phyloP scores from a whole-genome alignment of 2,113 vertebrate species.

The Pseudonaja textilis region DNA sequence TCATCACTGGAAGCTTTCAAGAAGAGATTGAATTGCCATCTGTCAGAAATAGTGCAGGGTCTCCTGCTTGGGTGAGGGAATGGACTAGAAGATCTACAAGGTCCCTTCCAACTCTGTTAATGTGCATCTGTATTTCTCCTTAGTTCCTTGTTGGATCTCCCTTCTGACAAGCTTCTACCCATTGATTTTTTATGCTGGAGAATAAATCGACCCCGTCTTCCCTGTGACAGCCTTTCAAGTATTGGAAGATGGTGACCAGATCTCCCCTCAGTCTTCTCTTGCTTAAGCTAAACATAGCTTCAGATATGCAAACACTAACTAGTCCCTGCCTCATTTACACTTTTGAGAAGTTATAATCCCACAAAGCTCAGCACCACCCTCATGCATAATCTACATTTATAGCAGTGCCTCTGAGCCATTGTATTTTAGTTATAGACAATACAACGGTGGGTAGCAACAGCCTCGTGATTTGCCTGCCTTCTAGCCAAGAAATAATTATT shows the following conservation, averaged over 20 bases:
- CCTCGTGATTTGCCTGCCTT: neutral
- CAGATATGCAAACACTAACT: neutral
- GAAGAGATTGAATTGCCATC: no score
- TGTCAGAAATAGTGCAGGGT: no score
- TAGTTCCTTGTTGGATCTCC: neutral
- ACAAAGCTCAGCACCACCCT: neutral
- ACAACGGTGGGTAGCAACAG: neutral
- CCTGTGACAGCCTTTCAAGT: neutral
- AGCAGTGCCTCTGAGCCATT: neutral
- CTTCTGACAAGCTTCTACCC: neutral
- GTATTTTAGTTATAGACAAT: neutral
- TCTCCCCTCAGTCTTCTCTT: neutral
- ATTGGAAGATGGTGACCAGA: neutral
- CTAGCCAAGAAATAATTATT: neutral
- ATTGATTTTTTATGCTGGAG: neutral
- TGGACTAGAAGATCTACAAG: no score
- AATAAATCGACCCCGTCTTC: neutral
- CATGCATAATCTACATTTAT: neutral
- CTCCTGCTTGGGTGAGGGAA: no score
- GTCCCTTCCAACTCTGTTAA: no score
- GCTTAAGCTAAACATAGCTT: neutral
- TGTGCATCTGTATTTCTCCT: neutral
- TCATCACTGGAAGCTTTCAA: no score
- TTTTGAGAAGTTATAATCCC: neutral
- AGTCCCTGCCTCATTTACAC: neutral